Evolutionary conservation across 2,888 invertebrate species (phyloP), one percentile per base, ranked within the genome.

Genomic region (Brenthis hecate): DNA sequence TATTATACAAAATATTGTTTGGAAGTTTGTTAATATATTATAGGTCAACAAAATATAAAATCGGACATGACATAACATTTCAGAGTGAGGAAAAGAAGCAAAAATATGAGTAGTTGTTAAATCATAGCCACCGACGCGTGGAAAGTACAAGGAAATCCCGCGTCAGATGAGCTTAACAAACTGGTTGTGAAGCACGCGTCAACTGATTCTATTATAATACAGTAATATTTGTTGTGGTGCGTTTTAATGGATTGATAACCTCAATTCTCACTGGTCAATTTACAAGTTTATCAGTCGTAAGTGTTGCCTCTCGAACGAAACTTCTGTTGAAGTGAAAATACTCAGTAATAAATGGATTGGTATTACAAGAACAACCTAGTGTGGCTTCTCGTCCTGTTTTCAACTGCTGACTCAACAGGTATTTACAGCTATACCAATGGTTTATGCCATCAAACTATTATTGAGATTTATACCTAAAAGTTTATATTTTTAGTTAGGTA

Each of bases 71-170:
- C 32, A 65, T 55, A 16, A 13, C 14, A 32, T 50, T 56, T 43
- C 56, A 36, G 36, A 14, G 56, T 43, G 57, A 67, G 62, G 56
- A 67, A 67, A 67, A 62, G 50, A n/a, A 56, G 23, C 23, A 61
- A 36, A 67, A 23, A 23, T 51, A 56, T 32, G 5, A 32, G 36
- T 65, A 5, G 68, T 68, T 66, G 60, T 66, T 64, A 47, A 28
- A 71, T 63, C 55, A 62, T 32, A 64, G 13, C 43, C 65, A 65
- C 48, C 66, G 69, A 62, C 64, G 70, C 67, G 72, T 70, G 67
- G 56, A 68, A 65, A 72, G 63, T 66, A 72, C 61, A 72, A 74
- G 72, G 70, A 73, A 73, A 72, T 66, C 66, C 68, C 64, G 50
- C 58, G 57, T 69, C 68, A 69, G 65, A 69, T 69, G 64, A 65